Conservation (phyloP, 1,140 invertebrate species). For the Aphaenogaster ashmeadi region DNA sequence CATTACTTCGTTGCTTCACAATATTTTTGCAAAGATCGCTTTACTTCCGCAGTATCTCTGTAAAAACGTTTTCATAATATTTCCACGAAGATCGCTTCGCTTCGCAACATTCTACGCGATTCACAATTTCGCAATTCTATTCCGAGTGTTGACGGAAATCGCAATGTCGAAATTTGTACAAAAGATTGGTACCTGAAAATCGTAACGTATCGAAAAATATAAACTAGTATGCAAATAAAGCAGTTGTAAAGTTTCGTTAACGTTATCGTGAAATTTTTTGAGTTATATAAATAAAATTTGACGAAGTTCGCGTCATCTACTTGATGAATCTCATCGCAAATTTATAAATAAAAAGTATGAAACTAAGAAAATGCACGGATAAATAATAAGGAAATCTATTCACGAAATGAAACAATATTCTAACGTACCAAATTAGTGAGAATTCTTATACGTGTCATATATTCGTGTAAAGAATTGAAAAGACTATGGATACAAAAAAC, state of each 20-base stretch:
- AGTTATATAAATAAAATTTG: background rate
- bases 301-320: background rate
- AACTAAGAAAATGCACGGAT: background rate
- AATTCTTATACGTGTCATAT: background rate
- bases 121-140: conserved; percentile 18
- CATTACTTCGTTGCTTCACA: background rate
- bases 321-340: background rate
- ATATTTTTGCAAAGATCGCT: conserved; percentile 1
- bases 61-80: conserved; percentile 19
- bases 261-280: background rate
- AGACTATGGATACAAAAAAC: background rate
- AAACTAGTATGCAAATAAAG: background rate
- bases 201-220: background rate
- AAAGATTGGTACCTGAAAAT: background rate
- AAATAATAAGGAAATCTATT: background rate
- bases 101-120: background rate
- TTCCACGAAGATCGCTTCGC: background rate
- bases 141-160: background rate
- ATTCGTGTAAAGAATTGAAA: background rate
- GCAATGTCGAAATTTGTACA: background rate
- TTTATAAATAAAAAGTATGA: background rate
- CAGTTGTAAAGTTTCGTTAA: background rate
- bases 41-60: background rate
- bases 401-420: background rate
- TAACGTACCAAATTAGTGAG: background rate